Percentiles rank a stretch among this genome's conserved stretches.
phyloP scores from a whole-genome alignment of 2,113 vertebrate species.

The zebrafish (Danio rerio) region GRCz12tu NC_133196.1:34384501-34385000 shows the following conservation, averaged over 20 bases:
- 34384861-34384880: background rate
- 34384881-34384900: background rate
- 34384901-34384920: background rate
- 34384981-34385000: slow-evolving; percentile 8
- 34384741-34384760: slow-evolving; percentile 83
- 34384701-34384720: slow-evolving; percentile 49
- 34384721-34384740: slow-evolving; percentile 78
- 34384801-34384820: background rate
- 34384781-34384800: slow-evolving; percentile 19
- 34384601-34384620: background rate
- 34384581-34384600: slow-evolving; percentile 11
- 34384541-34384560: background rate
- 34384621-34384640: background rate
- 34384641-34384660: background rate
- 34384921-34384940: background rate
- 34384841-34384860: background rate
- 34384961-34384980: background rate
- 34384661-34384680: slow-evolving; percentile 36
- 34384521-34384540: no score
- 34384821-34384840: slow-evolving; percentile 1
- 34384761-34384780: slow-evolving; percentile 70
- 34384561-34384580: background rate
- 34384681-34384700: slow-evolving; percentile 42
- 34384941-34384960: background rate
- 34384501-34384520: background rate